Base-by-base conservation (phyloP, 2,797 vertebrate species). In the Percopsis omiscomaycus region DNA sequence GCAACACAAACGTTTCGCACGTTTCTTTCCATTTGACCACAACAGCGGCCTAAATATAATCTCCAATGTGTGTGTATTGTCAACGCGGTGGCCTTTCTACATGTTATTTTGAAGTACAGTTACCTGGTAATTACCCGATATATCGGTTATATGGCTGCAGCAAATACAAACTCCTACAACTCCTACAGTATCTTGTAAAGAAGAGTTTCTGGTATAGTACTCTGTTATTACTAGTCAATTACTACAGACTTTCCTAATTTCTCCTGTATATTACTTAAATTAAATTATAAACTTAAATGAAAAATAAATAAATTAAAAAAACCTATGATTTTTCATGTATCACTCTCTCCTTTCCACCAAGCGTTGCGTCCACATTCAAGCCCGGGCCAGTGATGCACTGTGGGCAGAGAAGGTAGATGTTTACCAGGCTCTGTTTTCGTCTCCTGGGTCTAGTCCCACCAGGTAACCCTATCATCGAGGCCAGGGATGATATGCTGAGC, bases 391-490 rank as follows among this genome's bases (percentile, higher is more conserved):
- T 13, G 27, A 8, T 13, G 12, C 27, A 29, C 37, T 4, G 2
- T 32, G 29, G 29, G 53, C 6, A n/a, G 11, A 62, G 28, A 71
- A 44, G 48, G 56, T 32, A 5, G 30, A 48, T 53, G 44, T 64
- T 45, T 14, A 28, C 53, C 10, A 15, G 15, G 37, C 59, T 12
- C n/a, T 55, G 55, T 81, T 49, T 82, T 57, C 69, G 5, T 84
- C 27, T 81, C 77, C 67, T 2, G 0, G 80, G 16, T 84, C 53
- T 12, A 97, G 96, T 98, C 73, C 96, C 96, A 4, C 96, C 96
- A 1, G 95, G 95, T 79, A 96, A 95, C 73, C 85, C 96, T 77
- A 93, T 96, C 56, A 97, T 98, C 14, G 95, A 97, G 68, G 92
- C 94, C 64, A 93, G 93, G 76, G 96, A 97, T 46, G 95, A 96